Evolutionary conservation across 2,113 vertebrate species (phyloP).

Genomic region (Leucosticte australis): DNA sequence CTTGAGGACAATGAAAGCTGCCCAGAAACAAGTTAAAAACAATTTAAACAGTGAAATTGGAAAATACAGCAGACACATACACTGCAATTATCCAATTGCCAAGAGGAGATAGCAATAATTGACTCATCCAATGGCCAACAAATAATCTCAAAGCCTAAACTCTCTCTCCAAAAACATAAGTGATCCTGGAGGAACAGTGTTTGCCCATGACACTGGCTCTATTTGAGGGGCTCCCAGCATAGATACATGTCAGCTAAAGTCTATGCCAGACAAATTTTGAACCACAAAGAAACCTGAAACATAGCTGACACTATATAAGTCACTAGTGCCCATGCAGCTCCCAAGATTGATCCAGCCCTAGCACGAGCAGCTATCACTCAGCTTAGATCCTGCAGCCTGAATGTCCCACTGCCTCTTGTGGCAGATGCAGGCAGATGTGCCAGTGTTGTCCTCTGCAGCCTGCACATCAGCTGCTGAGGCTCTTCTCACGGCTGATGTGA

Average conservation of each 20-base stretch:
- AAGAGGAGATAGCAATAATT: neutral
- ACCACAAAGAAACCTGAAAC: neutral
- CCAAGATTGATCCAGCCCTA: neutral
- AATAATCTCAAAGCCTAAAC: neutral
- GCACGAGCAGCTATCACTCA: neutral
- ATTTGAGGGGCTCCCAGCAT: neutral
- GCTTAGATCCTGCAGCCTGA: neutral
- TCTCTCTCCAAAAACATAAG: neutral
- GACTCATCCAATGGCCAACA: neutral
- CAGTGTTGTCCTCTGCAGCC: rapidly evolving
- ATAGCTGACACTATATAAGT: neutral
- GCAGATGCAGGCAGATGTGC: neutral
- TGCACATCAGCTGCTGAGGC: neutral
- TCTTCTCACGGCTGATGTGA: neutral
- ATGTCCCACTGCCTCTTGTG: neutral
- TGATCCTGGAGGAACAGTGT: neutral
- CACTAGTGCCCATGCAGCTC: neutral
- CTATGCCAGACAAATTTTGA: neutral
- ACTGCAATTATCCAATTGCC: neutral
- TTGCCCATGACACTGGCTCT: neutral
- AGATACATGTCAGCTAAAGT: neutral
- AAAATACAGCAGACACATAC: neutral
- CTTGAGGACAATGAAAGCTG: neutral
- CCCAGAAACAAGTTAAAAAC: neutral
- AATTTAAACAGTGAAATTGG: neutral